Evolutionary conservation across 2,888 invertebrate genomes (phyloP).

Genomic region (Philaethria dido): DNA sequence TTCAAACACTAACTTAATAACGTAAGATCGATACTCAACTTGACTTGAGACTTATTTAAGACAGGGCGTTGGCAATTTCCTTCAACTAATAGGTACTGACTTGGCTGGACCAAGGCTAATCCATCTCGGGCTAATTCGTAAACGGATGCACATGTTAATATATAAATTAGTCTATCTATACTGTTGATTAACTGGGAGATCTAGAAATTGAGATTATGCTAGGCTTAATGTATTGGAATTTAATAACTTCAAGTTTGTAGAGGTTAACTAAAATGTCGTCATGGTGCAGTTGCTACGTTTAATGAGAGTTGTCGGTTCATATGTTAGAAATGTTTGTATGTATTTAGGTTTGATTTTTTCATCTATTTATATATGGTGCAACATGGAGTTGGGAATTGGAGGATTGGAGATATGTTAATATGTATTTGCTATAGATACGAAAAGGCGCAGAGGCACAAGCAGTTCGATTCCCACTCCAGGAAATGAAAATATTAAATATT

Average conservation of each 20-base stretch:
- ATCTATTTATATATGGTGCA: no score
- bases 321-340: no score
- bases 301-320: no score
- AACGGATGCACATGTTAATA: slow-evolving; percentile 56
- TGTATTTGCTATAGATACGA: no score
- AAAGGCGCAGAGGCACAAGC: no score
- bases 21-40: slow-evolving; percentile 44
- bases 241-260: background rate
- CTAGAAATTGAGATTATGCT: slow-evolving; percentile 14
- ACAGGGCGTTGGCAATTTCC: slow-evolving; percentile 78
- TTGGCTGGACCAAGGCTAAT: slow-evolving; percentile 50
- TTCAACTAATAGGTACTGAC: slow-evolving; percentile 71
- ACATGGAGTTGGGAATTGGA: no score
- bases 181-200: slow-evolving; percentile 32
- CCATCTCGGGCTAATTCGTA: slow-evolving; percentile 67
- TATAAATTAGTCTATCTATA: slow-evolving; percentile 43
- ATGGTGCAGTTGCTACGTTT: background rate
- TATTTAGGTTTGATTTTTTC: no score
- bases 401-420: no score
- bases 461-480: no score
- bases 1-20: slow-evolving; percentile 19
- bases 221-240: background rate
- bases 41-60: slow-evolving; percentile 69
- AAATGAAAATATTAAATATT: no score
- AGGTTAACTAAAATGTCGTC: background rate